These are phyloP conservation scores for Heliothis virescens DNA, from an alignment of 1,140 invertebrate species.

Conservation along the genomic window DNA sequence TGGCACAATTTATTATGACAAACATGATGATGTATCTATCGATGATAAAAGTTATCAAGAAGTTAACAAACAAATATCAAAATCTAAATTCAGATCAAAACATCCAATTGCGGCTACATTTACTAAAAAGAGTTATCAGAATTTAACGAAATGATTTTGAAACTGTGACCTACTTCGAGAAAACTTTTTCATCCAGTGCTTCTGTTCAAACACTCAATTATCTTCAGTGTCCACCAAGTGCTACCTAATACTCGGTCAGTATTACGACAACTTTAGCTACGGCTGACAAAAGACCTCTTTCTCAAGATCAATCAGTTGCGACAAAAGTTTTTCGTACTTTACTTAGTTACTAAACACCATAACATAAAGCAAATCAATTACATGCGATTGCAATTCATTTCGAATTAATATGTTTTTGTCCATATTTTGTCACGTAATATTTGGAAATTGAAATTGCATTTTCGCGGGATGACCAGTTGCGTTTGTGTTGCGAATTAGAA, in stretches of 20 bases:
- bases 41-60: too few relatives aligned
- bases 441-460: slow-evolving; percentile 30
- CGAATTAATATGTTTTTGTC: slow-evolving; percentile 37
- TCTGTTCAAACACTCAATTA: not conserved
- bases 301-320: slow-evolving; percentile 42
- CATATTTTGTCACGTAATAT: slow-evolving; percentile 30
- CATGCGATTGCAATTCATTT: slow-evolving; percentile 7
- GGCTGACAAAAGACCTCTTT: slow-evolving; percentile 31
- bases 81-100: too few relatives aligned
- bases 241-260: slow-evolving; percentile 8
- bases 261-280: slow-evolving; percentile 42
- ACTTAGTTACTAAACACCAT: slow-evolving; percentile 39
- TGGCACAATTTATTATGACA: too few relatives aligned
- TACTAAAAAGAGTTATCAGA: too few relatives aligned
- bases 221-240: not conserved
- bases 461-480: not conserved
- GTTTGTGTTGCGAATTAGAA: not conserved
- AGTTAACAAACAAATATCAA: too few relatives aligned
- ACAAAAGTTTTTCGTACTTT: slow-evolving; percentile 32
- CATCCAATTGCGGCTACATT: too few relatives aligned
- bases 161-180: too few relatives aligned
- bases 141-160: too few relatives aligned
- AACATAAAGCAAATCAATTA: slow-evolving; percentile 42
- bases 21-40: too few relatives aligned
- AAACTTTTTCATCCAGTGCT: too few relatives aligned